A percentile compares a stretch with the other conserved stretches of the same genome.
phyloP scores from a whole-genome alignment of 1,140 invertebrate species.

The Anoplolepis gracilipes region DNA sequence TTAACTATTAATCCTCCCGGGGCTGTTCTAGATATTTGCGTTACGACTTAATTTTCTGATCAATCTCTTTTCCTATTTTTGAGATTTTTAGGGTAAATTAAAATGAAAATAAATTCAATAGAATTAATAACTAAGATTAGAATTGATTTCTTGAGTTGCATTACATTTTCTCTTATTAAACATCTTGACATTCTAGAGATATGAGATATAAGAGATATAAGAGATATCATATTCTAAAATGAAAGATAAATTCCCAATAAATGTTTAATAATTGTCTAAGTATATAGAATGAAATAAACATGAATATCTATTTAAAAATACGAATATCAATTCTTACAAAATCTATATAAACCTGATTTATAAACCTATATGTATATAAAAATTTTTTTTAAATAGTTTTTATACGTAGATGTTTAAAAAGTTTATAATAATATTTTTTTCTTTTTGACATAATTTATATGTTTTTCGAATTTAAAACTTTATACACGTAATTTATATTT shows the following conservation, averaged over 20 bases:
- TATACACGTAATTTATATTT: neutral
- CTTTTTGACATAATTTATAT: neutral
- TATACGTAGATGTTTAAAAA: no score
- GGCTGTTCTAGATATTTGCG: neutral
- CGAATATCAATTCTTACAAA: neutral
- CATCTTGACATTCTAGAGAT: no score
- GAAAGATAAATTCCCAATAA: neutral
- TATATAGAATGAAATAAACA: no score
- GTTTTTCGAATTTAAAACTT: no score
- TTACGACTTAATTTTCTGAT: neutral
- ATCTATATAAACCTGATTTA: neutral
- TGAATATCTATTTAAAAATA: neutral
- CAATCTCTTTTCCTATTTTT: neutral
- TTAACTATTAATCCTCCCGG: slow-evolving; percentile 39
- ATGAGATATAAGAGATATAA: no score
- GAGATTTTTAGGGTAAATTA: neutral
- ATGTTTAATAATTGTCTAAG: neutral
- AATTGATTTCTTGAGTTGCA: neutral
- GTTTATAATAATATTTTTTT: neutral
- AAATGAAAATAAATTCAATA: neutral
- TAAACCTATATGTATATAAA: neutral
- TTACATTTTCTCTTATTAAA: neutral
- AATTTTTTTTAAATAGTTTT: neutral
- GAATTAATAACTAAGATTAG: neutral
- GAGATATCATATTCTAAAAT: no score